phyloP scores from a whole-genome alignment of 2,888 invertebrate genomes.

The Athalia rosae region DNA sequence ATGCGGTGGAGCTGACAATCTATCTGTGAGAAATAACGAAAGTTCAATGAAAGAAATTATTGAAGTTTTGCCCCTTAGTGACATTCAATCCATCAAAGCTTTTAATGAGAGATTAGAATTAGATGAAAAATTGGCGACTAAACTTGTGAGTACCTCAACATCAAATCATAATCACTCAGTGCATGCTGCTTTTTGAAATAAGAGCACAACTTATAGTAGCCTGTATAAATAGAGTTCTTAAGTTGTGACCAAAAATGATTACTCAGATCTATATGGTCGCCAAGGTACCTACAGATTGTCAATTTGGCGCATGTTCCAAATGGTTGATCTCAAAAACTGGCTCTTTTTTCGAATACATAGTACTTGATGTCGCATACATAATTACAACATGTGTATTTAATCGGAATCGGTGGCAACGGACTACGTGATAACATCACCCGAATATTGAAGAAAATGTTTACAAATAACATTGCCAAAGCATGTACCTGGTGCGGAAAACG shows the following conservation, averaged over 20 bases:
- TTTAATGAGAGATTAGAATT: constrained; percentile 3
- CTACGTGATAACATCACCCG: constrained; percentile 9
- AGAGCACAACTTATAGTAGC: background rate
- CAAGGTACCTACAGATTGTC: constrained; percentile 16
- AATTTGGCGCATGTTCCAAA: constrained; percentile 2
- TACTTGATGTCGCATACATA: constrained; percentile 14
- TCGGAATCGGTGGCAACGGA: constrained; percentile 13
- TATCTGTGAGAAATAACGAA: background rate
- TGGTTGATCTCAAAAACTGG: constrained; percentile 2
- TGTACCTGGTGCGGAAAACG: constrained; percentile 20
- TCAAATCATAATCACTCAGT: constrained; percentile 2
- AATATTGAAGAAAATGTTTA: constrained; percentile 14
- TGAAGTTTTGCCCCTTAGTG: constrained; percentile 8
- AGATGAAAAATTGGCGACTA: constrained; percentile 5
- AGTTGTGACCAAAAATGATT: background rate
- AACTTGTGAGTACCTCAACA: constrained; percentile 12
- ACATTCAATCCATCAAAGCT: constrained; percentile 9
- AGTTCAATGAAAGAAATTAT: background rate
- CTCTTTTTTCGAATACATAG: background rate
- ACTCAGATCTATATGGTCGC: background rate
- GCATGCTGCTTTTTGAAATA: constrained; percentile 6
- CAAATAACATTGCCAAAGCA: constrained; percentile 7
- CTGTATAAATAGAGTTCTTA: background rate
- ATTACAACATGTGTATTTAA: constrained; percentile 14
- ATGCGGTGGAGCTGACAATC: background rate